These are phyloP conservation scores for Natator depressus DNA, from an alignment of 2,113 vertebrate genomes.

Conservation along the genomic window DNA sequence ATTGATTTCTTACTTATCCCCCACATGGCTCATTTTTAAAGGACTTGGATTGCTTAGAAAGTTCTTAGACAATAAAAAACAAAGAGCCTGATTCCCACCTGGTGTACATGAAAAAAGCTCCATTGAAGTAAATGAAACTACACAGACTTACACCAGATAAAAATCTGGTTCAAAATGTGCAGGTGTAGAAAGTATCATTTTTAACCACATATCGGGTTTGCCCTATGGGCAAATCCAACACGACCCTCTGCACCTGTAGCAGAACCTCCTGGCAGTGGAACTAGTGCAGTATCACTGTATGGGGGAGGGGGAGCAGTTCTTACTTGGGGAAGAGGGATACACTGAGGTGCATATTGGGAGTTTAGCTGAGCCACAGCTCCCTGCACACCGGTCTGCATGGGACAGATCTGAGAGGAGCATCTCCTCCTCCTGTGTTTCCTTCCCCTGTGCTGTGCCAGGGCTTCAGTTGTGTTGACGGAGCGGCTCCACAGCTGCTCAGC, in stretches of 20 bases:
- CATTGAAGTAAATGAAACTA: slow-evolving; percentile 54
- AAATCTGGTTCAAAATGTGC: slow-evolving; percentile 50
- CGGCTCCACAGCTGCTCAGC: background rate
- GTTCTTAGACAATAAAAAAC: background rate
- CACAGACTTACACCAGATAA: slow-evolving; percentile 33
- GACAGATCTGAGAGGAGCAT: background rate
- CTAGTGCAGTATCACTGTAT: background rate
- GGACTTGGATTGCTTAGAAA: background rate
- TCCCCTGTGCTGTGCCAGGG: background rate
- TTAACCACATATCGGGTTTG: background rate
- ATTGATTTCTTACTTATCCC: background rate
- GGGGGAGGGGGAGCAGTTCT: background rate
- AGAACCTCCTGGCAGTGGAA: background rate
- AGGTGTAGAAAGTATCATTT: background rate
- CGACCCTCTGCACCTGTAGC: background rate
- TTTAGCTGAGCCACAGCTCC: background rate
- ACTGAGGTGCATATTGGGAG: background rate
- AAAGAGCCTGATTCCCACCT: slow-evolving; percentile 36
- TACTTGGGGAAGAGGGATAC: background rate
- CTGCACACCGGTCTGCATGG: background rate
- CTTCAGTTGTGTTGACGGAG: background rate
- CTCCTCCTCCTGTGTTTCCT: background rate
- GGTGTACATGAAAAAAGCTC: slow-evolving; percentile 27
- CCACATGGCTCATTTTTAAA: slow-evolving; percentile 31
- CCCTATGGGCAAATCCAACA: background rate